Evolutionary conservation across 1,140 invertebrate genomes (phyloP).

Genomic region (Mizuhopecten yessoensis): DNA sequence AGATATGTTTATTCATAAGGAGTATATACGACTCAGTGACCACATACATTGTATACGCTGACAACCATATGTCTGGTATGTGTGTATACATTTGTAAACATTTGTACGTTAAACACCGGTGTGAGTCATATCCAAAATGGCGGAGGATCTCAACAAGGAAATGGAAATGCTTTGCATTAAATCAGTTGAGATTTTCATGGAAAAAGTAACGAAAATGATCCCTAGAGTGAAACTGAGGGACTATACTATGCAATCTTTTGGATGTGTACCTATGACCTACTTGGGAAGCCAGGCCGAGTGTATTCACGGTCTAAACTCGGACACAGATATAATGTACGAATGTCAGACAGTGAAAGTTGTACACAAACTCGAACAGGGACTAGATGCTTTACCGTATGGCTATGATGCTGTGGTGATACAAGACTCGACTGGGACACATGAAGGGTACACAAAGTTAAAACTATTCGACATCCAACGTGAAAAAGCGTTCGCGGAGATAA

Average conservation of each 20-base stretch:
- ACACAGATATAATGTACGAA: neutral
- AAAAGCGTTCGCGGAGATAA: neutral
- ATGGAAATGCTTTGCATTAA: neutral
- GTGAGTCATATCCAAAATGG: neutral
- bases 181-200: constrained; percentile 4
- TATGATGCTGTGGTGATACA: neutral
- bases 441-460: neutral
- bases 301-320: neutral
- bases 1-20: too few relatives aligned
- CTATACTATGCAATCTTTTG: neutral
- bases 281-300: neutral
- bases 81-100: neutral
- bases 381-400: neutral
- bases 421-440: neutral
- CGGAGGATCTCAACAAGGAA: neutral
- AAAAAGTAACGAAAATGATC: constrained; percentile 27
- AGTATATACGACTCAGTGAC: too few relatives aligned
- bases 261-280: neutral
- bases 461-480: neutral
- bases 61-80: neutral
- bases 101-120: neutral
- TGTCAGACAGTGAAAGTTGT: neutral
- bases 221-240: neutral
- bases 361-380: neutral
- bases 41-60: too few relatives aligned